phyloP scores from a whole-genome alignment of 2,888 invertebrate genomes.

The Aleiodes testaceus region DNA sequence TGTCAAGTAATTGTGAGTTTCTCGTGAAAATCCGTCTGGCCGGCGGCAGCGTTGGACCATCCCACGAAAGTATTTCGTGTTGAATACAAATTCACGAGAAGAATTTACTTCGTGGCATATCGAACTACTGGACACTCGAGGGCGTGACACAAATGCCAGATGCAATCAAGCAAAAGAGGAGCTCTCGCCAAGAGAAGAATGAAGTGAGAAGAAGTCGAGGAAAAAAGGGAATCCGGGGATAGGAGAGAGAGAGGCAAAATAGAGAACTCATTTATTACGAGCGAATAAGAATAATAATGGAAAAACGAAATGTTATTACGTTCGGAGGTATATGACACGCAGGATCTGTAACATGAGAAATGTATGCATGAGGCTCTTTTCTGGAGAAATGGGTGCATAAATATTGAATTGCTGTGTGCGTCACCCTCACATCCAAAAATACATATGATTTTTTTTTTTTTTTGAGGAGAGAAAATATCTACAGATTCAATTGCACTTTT shows the following conservation, averaged over 20 bases:
- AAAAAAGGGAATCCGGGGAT: not conserved
- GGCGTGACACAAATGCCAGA: slow-evolving; percentile 73
- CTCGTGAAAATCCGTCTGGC: slow-evolving; percentile 72
- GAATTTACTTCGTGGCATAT: slow-evolving; percentile 69
- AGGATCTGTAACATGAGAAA: slow-evolving; percentile 61
- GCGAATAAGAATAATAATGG: too few species aligned
- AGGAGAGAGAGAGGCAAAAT: slow-evolving; percentile 5
- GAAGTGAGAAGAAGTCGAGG: slow-evolving; percentile 4
- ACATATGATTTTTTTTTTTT: slow-evolving; percentile 21
- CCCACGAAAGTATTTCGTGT: slow-evolving; percentile 48
- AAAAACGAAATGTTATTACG: slow-evolving; percentile 44
- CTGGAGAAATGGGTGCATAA: slow-evolving; percentile 63
- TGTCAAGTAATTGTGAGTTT: slow-evolving; percentile 47
- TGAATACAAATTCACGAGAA: slow-evolving; percentile 68
- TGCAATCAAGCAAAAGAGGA: slow-evolving; percentile 66
- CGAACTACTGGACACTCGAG: slow-evolving; percentile 69
- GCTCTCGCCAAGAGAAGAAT: slow-evolving; percentile 39
- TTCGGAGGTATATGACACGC: slow-evolving; percentile 31
- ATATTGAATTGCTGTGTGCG: slow-evolving; percentile 67
- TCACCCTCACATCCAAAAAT: slow-evolving; percentile 56
- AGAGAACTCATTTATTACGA: too few species aligned
- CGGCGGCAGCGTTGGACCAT: slow-evolving; percentile 53
- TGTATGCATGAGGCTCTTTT: slow-evolving; percentile 63
- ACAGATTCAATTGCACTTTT: slow-evolving; percentile 24
- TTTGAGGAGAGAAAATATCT: slow-evolving; percentile 10